A percentile compares a stretch with the other conserved stretches of the same genome.
Conservation (phyloP, 1,140 invertebrate species). For the Coenobita brevimanus region DNA sequence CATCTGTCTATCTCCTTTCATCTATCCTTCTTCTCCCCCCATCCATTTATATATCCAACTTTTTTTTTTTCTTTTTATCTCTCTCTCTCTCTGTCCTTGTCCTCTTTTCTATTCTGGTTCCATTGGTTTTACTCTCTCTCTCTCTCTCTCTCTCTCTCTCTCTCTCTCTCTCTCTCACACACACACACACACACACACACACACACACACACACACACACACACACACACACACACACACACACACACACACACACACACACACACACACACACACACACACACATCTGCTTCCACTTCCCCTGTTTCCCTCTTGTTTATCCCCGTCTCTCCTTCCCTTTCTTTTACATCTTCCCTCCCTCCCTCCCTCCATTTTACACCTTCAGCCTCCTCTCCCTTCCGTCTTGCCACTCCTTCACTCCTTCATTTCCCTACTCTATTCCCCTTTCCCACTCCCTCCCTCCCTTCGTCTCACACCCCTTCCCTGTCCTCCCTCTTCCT, state of each 20-base stretch:
- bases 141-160: too few species aligned
- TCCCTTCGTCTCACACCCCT: neutral
- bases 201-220: neutral
- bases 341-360: neutral
- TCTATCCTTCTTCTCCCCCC: neutral
- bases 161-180: too few species aligned
- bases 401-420: too few species aligned
- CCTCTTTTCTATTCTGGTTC: neutral
- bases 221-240: neutral
- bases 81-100: conserved; percentile 21
- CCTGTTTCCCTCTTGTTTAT: neutral
- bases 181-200: conserved; percentile 1
- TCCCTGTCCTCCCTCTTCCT: too few species aligned
- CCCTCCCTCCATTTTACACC: neutral
- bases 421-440: too few species aligned
- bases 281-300: neutral
- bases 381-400: neutral
- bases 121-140: neutral
- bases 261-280: conserved; percentile 16
- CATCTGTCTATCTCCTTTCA: neutral
- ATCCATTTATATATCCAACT: too few species aligned
- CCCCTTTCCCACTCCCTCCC: too few species aligned
- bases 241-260: conserved; percentile 22
- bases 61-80: conserved; percentile 5
- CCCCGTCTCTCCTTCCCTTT: neutral